Evolutionary conservation across 2,113 vertebrate species (phyloP), one percentile per base, ranked within the genome.

Genomic region (Nycticryphes semicollaris): DNA sequence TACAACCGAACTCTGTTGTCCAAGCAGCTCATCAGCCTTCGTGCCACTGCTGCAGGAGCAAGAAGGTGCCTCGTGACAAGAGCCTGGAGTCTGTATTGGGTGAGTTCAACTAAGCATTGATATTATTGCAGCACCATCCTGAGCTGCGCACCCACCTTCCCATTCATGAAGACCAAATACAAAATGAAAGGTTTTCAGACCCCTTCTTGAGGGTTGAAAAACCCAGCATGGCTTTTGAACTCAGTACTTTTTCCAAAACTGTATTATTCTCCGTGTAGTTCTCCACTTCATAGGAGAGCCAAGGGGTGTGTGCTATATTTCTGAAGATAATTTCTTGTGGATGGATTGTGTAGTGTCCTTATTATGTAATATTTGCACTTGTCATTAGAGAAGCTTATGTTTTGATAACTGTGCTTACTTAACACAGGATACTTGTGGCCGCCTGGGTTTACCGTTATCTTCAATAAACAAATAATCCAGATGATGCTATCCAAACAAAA

Each of bases 391-490:
- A 84, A 91, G 69, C 94, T 96, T 96, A 84, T 85, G 81, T 94
- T 94, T 69, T 87, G 95, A 96, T 97, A 96, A 87, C 51, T 75
- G 35, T 94, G 67, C 79, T 95, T 95, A 89, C 50, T 93, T 96
- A 84, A 81, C 43, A 69, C 30, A 45, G 56, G 35, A 80, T 67
- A 33, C 23, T 19, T 1, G 0, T 76, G 59, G 54, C 54, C 45
- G 63, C 62, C 69, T 94, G 62, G 1, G 1, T 87, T 95, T 96
- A 68, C 54, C 69, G 31, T 94, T 96, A 76, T 69, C 93, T 93
- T 93, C 54, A 53, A 76, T 94, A 69, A 94, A 69, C 67, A 92
- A 95, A 97, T 93, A 93, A 87, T 30, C 47, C 39, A 94, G 63
- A 75, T 82, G 78, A 68, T 91, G 68, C 62, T 96, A 83, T 96